Evolutionary conservation across 2,797 vertebrate species (phyloP), one percentile per base, ranked within the genome.

Genomic region (Notolabrus celidotus): DNA sequence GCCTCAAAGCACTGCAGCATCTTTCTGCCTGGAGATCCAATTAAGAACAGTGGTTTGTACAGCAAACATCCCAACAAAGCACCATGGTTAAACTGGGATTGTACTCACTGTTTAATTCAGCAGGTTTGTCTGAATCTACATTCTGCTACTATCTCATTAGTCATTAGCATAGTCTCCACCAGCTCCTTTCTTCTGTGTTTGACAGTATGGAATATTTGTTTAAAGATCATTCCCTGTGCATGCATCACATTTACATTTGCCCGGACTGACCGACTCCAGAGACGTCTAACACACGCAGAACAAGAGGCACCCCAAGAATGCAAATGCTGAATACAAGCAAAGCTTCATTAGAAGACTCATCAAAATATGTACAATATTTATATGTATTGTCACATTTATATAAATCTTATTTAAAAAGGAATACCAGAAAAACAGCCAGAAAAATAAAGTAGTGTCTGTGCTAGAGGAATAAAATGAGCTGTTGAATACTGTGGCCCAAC

Each of bases 161-260:
- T 43, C 12, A 34, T 53, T 65, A 76, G 58, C 49, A 58, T 39
- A 46, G 52, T 42, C 50, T 77, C 50, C 31, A 56, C n/a, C 50
- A 15, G 47, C 34, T 51, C 46, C 31, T 58, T 42, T 53, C 39
- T 22, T 52, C 54, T 66, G 47, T 54, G 51, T 64, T 75, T 67
- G 67, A 67, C 62, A 71, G 51, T 54, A 41, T 58, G 58, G 55
- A 34, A 34, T 68, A 53, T 68, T 50, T 68, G 33, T 79, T 47
- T 74, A 67, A 1, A 41, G 12, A 63, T 67, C 47, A 77, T 63
- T 77, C 79, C 60, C 69, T 47, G 25, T 41, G 56, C 9, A 5
- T 56, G 39, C 57, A 70, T 71, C 22, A 41, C n/a, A 86, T 74
- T 77, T 65, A 45, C 82, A 81, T 67, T 76, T 53, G 1, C 47